A percentile compares a stretch with the other conserved stretches of the same genome.
Evolutionary conservation across 2,888 invertebrate genomes (phyloP).

Genomic region (Heliconius ismenius): DNA sequence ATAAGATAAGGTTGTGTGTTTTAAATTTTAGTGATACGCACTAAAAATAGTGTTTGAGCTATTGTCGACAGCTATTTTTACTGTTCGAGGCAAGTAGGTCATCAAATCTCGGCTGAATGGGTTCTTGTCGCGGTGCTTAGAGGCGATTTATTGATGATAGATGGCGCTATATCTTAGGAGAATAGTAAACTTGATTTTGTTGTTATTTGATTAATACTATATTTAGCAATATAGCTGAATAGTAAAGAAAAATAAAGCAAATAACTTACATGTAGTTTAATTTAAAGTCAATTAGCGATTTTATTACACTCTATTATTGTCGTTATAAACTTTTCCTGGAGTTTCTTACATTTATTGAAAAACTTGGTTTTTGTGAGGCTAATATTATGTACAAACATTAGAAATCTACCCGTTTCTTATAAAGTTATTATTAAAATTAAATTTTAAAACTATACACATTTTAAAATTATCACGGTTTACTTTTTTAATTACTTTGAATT

Average conservation of each 20-base stretch:
- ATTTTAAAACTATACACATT: not conserved
- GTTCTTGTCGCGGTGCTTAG: constrained; percentile 49
- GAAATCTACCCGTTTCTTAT: not conserved
- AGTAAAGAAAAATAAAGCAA: no score
- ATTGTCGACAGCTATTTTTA: constrained; percentile 79
- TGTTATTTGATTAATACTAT: not conserved
- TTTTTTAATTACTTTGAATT: not conserved
- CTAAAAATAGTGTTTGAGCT: constrained; percentile 80
- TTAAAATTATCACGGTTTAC: not conserved
- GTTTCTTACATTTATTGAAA: no score
- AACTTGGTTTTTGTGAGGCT: not conserved
- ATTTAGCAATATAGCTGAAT: no score
- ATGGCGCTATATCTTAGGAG: constrained; percentile 48
- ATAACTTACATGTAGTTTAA: not conserved
- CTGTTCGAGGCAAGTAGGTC: constrained; percentile 76
- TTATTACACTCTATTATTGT: not conserved
- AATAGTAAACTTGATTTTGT: not conserved
- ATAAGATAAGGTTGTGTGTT: constrained; percentile 65
- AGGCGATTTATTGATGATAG: constrained; percentile 45
- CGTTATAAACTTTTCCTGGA: not conserved
- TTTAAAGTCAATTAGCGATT: not conserved
- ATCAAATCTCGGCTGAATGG: constrained; percentile 58
- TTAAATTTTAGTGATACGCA: constrained; percentile 71
- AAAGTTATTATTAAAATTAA: not conserved
- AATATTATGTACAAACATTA: not conserved